phyloP scores from a whole-genome alignment of 2,888 invertebrate species.

The Spatulosminthurus flaviceps region DNA sequence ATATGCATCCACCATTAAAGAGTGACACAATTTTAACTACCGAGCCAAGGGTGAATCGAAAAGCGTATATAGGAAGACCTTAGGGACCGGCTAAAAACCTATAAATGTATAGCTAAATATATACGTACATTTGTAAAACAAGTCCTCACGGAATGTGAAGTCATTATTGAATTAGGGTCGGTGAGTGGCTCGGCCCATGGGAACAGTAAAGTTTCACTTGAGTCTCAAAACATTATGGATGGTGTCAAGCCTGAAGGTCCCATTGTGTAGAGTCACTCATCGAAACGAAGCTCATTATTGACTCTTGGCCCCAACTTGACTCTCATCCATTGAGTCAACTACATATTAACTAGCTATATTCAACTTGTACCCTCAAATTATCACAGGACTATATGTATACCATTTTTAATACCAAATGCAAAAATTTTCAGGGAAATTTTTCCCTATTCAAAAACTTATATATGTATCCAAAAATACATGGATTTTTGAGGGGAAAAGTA shows the following conservation, averaged over 20 bases:
- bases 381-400: background rate
- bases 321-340: conserved; percentile 8
- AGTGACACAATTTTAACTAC: no score
- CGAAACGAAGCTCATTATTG: conserved; percentile 59
- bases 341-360: conserved; percentile 19
- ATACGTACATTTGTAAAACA: background rate
- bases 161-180: conserved; percentile 44
- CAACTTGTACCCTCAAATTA: conserved; percentile 15
- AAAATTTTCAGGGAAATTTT: no score
- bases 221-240: conserved; percentile 60
- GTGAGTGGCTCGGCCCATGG: conserved; percentile 44
- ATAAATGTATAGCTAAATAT: background rate
- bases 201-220: conserved; percentile 53
- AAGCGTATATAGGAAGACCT: no score
- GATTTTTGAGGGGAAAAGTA: no score
- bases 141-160: conserved; percentile 1
- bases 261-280: conserved; percentile 55
- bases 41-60: no score
- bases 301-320: conserved; percentile 32
- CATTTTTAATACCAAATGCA: no score
- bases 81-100: no score
- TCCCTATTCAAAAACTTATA: no score
- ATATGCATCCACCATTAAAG: no score
- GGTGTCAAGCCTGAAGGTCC: conserved; percentile 56
- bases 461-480: no score